Percentiles rank a stretch among this genome's conserved stretches.
phyloP scores from a whole-genome alignment of 2,888 invertebrate genomes.

The Ormyrus labotus region DNA sequence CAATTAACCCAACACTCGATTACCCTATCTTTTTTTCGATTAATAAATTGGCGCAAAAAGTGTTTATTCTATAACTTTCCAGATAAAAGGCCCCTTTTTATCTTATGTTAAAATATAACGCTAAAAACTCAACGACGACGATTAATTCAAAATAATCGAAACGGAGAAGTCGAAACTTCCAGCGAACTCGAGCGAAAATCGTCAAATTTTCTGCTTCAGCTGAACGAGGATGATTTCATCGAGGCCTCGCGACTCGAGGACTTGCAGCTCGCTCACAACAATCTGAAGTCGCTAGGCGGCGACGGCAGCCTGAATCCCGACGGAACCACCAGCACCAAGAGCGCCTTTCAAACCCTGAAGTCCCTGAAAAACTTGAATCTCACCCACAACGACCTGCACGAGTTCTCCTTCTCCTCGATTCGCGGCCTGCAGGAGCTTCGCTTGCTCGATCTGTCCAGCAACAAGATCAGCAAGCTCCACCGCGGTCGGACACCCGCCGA shows the following conservation, averaged over 20 bases:
- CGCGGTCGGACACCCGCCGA: constrained; percentile 70
- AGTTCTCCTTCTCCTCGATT: constrained; percentile 89
- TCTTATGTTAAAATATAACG: too few relatives aligned
- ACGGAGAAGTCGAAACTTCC: too few relatives aligned
- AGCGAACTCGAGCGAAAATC: too few relatives aligned
- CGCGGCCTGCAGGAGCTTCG: constrained; percentile 84
- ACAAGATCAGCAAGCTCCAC: constrained; percentile 80
- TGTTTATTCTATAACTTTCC: constrained; percentile 18
- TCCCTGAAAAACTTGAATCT: constrained; percentile 84
- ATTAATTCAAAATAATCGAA: too few relatives aligned
- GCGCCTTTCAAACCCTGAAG: constrained; percentile 83
- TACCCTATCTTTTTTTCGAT: constrained; percentile 4
- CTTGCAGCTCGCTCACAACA: constrained; percentile 85
- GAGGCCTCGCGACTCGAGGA: constrained; percentile 84
- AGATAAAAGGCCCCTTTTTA: too few relatives aligned
- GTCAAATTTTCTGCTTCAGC: constrained; percentile 71
- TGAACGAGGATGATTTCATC: constrained; percentile 86
- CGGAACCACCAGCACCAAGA: constrained; percentile 67
- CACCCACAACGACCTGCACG: constrained; percentile 84
- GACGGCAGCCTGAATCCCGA: constrained; percentile 63
- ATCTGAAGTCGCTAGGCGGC: constrained; percentile 79
- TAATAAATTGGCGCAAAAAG: constrained; percentile 14
- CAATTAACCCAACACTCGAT: constrained; percentile 21
- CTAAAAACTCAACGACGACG: too few relatives aligned
- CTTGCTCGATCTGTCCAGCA: constrained; percentile 86